Evolutionary conservation across 2,113 vertebrate genomes (phyloP).

Genomic region (Oryzias celebensis): DNA sequence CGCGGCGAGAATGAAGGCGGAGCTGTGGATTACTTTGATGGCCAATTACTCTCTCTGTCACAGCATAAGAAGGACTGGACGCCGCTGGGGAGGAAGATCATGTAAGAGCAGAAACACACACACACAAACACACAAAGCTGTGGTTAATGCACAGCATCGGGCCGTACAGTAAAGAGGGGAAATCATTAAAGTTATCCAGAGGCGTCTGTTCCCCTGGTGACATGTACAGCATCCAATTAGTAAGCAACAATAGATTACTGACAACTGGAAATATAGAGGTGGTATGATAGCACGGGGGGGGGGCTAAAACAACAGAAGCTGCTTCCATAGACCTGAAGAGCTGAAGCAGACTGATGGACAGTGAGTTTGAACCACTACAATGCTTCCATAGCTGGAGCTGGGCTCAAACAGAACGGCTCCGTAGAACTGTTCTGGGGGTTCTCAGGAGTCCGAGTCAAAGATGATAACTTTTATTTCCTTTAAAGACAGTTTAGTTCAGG

Average conservation of each 20-base stretch:
- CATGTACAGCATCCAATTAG: slow-evolving; percentile 37
- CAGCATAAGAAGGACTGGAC: slow-evolving; percentile 45
- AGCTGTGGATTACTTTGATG: slow-evolving; percentile 69
- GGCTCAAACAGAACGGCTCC: too few relatives aligned
- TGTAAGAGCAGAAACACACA: slow-evolving; percentile 31
- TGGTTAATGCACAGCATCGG: slow-evolving; percentile 24
- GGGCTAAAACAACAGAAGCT: too few relatives aligned
- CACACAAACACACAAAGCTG: slow-evolving; percentile 27
- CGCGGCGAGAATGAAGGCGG: slow-evolving; percentile 49
- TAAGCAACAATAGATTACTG: slow-evolving; percentile 37
- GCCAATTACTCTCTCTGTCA: slow-evolving; percentile 70
- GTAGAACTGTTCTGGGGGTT: too few relatives aligned
- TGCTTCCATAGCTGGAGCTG: too few relatives aligned
- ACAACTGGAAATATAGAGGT: slow-evolving; percentile 2
- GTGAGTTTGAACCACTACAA: too few relatives aligned
- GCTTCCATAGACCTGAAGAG: too few relatives aligned
- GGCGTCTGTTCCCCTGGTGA: slow-evolving; percentile 20
- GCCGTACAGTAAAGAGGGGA: slow-evolving; percentile 23
- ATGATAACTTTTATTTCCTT: too few relatives aligned
- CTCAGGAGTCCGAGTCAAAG: too few relatives aligned
- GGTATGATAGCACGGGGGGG: not conserved
- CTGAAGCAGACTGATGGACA: too few relatives aligned
- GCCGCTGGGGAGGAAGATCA: slow-evolving; percentile 41
- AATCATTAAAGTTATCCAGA: slow-evolving; percentile 39
- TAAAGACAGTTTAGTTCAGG: too few relatives aligned